Base-by-base conservation (phyloP, 2,888 invertebrate genomes). In the Papilio elwesi region DNA sequence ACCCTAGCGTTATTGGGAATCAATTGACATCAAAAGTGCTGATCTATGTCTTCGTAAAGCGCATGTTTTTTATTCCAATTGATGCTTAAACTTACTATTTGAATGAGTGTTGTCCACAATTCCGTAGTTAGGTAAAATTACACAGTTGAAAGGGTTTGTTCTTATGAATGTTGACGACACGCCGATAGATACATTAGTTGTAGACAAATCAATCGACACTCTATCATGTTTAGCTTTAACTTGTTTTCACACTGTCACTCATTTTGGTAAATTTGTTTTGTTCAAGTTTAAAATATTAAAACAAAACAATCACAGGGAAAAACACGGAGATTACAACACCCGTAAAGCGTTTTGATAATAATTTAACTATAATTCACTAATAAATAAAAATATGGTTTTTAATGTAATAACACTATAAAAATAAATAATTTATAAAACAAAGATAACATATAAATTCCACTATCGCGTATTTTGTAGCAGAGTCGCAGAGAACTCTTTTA, bases 301-400 rank as follows among this genome's bases (percentile, higher is more conserved):
- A 90, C 87, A 88, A 91, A 92, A 91, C 88, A 91, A 92, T 92
- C 92, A 92, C 92, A 89, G 87, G 83, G 85, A 90, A 91, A 90
- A 85, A 85, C 87, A 89, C 85, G 85, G 86, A 88, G 86, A 89
- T 87, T 90, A 87, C 82, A 84, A 84, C 86, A 87, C 84, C 82
- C 82, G 83, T 84, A 83, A 82, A 87, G 87, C 87, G 89, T 87
- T 84, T 87, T 87, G 88, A 86, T 80, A 90, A 91, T 88, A 92
- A 88, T 92, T 83, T 90, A 87, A 88, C 92, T 92, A 92, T 86
- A 78, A 90, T 93, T 92, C 91, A 92, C 93, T 92, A 92, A 88
- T 92, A 92, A 92, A 93, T 93, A 93, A 91, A 90, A 85, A 89
- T 88, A 86, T 90, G 85, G 83, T 89, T 87, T 86, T 86, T 78